phyloP scores from a whole-genome alignment of 2,797 vertebrate genomes.

The Premnoplex brunnescens region DNA sequence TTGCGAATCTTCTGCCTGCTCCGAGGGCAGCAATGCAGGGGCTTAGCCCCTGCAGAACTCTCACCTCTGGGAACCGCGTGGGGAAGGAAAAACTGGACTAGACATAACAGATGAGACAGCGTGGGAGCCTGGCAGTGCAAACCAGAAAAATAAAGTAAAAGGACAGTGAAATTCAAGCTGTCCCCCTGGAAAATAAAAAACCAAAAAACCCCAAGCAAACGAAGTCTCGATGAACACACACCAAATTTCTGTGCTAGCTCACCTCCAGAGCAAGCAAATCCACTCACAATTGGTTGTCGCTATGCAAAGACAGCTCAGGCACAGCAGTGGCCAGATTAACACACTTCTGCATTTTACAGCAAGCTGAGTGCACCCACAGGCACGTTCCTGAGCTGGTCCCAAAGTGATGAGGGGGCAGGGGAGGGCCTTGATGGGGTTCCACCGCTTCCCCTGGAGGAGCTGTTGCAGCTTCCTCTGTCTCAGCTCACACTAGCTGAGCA shows the following conservation, averaged over 20 bases:
- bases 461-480: rapidly evolving
- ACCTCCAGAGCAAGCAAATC: neutral
- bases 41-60: rapidly evolving
- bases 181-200: neutral
- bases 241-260: neutral
- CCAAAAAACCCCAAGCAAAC: neutral
- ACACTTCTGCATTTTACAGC: neutral
- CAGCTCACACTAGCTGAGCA: neutral
- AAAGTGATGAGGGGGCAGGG: rapidly evolving
- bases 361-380: rapidly evolving
- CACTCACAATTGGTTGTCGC: neutral
- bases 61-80: rapidly evolving
- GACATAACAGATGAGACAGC: neutral
- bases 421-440: neutral
- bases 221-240: neutral
- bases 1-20: neutral
- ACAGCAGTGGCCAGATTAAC: rapidly evolving
- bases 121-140: neutral
- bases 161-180: neutral
- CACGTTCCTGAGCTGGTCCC: rapidly evolving
- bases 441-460: rapidly evolving
- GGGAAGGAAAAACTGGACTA: neutral
- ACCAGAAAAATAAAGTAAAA: neutral
- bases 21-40: rapidly evolving
- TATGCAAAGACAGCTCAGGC: neutral